A percentile compares a stretch with the other conserved stretches of the same genome.
Conservation (phyloP, 2,888 invertebrate genomes). For the Cyrtodaria siliqua region DNA sequence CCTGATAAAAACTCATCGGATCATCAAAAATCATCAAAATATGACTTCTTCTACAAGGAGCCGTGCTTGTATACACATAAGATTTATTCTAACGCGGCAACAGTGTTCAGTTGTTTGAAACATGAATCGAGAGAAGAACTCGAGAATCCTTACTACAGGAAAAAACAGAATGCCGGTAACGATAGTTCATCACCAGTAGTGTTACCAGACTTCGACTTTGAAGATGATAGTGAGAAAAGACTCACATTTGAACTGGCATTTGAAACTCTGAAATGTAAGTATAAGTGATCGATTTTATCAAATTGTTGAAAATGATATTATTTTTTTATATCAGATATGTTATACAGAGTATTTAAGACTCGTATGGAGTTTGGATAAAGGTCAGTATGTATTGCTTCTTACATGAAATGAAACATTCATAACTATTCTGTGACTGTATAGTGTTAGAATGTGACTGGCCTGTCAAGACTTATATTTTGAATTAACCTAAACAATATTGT, state of each 20-base stretch:
- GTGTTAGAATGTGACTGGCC: too few relatives aligned
- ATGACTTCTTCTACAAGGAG: slow-evolving; percentile 77
- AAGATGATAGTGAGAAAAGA: slow-evolving; percentile 78
- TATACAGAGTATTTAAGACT: too few relatives aligned
- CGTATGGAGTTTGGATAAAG: too few relatives aligned
- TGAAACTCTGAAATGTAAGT: slow-evolving; percentile 84
- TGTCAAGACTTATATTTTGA: too few relatives aligned
- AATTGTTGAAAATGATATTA: too few relatives aligned
- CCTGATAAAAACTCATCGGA: slow-evolving; percentile 10
- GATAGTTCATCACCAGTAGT: slow-evolving; percentile 34
- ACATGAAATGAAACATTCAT: too few relatives aligned
- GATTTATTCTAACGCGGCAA: slow-evolving; percentile 75
- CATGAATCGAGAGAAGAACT: slow-evolving; percentile 67
- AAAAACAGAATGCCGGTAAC: slow-evolving; percentile 37
- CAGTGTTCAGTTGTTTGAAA: slow-evolving; percentile 76
- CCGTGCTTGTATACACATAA: slow-evolving; percentile 79
- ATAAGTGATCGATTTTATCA: too few relatives aligned
- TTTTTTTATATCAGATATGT: too few relatives aligned
- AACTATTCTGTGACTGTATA: too few relatives aligned
- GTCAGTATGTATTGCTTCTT: too few relatives aligned
- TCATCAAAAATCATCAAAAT: slow-evolving; percentile 43
- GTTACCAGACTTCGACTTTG: slow-evolving; percentile 73
- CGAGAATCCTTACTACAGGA: slow-evolving; percentile 63
- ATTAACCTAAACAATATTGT: too few relatives aligned
- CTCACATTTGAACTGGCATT: slow-evolving; percentile 82